These are phyloP conservation scores for Gymnorhina tibicen DNA, from an alignment of 2,113 vertebrate genomes.

Conservation along the genomic window DNA sequence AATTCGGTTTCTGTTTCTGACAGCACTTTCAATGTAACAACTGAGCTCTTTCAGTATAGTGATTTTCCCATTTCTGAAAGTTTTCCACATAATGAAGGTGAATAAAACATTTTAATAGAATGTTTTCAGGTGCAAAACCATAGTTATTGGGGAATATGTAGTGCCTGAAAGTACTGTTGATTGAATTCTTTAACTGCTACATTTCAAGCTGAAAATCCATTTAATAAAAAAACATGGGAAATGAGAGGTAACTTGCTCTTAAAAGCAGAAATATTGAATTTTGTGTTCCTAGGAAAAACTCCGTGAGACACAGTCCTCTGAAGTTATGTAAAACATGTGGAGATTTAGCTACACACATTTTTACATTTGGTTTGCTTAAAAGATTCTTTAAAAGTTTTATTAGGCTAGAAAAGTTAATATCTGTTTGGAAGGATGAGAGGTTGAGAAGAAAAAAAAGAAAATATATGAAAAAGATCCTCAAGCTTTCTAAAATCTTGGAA, in stretches of 20 bases:
- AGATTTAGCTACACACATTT: neutral
- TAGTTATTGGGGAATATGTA: neutral
- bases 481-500: neutral
- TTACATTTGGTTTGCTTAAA: neutral
- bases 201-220: neutral
- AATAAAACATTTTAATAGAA: neutral
- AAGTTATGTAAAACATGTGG: neutral
- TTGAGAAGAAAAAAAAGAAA: neutral
- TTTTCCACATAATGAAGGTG: neutral
- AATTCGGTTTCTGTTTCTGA: conserved; percentile 4
- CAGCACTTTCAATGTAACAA: neutral
- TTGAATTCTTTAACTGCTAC: neutral
- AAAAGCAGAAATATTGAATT: neutral
- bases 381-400: neutral
- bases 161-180: neutral
- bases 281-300: neutral
- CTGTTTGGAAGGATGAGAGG: conserved; percentile 27
- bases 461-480: neutral
- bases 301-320: neutral
- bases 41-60: neutral
- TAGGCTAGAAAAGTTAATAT: conserved; percentile 56
- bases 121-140: neutral
- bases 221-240: neutral
- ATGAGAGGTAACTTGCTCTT: neutral
- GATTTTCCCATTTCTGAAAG: neutral